Percentiles rank a stretch among this genome's conserved stretches.
phyloP scores from a whole-genome alignment of 2,113 vertebrate species.

The Sturnus vulgaris region DNA sequence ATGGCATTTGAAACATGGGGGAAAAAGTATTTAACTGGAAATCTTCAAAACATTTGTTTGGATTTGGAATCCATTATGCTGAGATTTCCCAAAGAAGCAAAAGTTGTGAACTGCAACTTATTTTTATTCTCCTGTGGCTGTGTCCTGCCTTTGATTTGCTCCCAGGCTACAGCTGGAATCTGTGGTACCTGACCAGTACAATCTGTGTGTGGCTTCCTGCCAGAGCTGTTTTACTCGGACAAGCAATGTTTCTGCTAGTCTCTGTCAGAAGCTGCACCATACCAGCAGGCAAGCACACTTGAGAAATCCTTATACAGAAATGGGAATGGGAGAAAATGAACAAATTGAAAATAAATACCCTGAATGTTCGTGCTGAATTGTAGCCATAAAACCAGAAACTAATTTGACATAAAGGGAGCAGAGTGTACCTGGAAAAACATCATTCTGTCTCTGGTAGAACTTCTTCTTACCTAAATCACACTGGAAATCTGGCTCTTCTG shows the following conservation, averaged over 20 bases:
- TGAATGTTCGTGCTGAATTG: not conserved
- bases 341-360: not conserved
- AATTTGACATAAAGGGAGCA: not conserved
- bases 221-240: accelerated
- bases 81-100: not conserved
- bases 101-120: not conserved
- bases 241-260: not conserved
- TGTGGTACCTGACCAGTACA: not conserved
- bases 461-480: slow-evolving; percentile 1
- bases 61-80: not conserved
- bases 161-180: not conserved
- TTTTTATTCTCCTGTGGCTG: not conserved
- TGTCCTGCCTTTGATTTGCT: not conserved
- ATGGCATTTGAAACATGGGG: not conserved
- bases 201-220: not conserved
- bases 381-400: not conserved
- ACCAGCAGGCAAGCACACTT: not conserved
- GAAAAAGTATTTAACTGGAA: not conserved
- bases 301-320: not conserved
- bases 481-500: not conserved
- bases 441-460: not conserved
- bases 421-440: slow-evolving; percentile 1
- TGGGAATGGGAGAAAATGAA: not conserved
- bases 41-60: not conserved
- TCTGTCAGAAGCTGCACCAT: not conserved